Evolutionary conservation across 2,888 invertebrate genomes (phyloP), one percentile per base, ranked within the genome.

Genomic region (Xiphydria camelus): DNA sequence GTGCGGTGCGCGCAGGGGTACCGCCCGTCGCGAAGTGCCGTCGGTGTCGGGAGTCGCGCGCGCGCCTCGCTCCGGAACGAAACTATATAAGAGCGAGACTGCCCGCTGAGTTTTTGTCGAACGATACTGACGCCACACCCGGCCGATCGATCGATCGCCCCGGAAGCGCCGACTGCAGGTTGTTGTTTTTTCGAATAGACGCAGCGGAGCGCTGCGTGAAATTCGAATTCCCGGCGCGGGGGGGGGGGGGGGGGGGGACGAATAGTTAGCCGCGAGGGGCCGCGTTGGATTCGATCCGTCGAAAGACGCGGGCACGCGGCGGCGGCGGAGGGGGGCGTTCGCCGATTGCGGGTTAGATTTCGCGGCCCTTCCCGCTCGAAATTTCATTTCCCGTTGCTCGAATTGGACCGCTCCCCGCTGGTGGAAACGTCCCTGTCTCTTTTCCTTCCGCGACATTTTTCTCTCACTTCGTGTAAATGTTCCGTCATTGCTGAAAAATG

Each of bases 321-420:
- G n/a, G n/a, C n/a, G n/a, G n/a, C n/a, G n/a, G n/a, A n/a, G n/a
- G 56, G 3, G 26, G 47, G 47, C 50, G 49, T 55, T 49, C 51
- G 55, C 57, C 61, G 70, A 71, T 71, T 66, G 64, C 50, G 61
- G 69, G 70, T 57, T 71, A 64, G 65, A 62, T 71, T 71, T 66
- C 66, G 64, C 56, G 59, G 54, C 61, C 52, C 59, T 62, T 59
- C 63, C 55, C 64, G 63, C 65, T 68, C 68, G 66, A 70, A 70
- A 67, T 70, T 66, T 65, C 67, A 70, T 71, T 70, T 67, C 69
- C 69, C 64, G 64, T 62, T 58, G 47, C 47, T 49, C 55, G 64
- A 66, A 70, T 70, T 62, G 64, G n/a, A n/a, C n/a, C n/a, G n/a
- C n/a, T n/a, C n/a, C n/a, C n/a, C n/a, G n/a, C n/a, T n/a, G n/a